Evolutionary conservation across 1,140 invertebrate species (phyloP), one percentile per base, ranked within the genome.

Genomic region (Pissodes strobi): DNA sequence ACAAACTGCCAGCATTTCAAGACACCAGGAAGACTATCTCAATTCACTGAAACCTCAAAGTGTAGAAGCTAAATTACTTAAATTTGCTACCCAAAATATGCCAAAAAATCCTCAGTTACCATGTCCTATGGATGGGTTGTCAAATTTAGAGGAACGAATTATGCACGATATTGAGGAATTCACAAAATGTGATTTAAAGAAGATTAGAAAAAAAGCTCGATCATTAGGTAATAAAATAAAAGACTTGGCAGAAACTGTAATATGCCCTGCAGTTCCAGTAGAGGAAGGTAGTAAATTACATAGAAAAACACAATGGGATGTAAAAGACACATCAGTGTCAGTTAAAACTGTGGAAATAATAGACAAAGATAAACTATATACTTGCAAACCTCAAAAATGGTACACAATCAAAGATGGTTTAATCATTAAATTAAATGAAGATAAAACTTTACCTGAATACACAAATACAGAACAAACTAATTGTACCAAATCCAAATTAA

Each of bases 371-470:
- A 64, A 70, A 64, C 49, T 64, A 18, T 72, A 75, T 49, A 69
- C 65, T 12, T 79, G 77, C 59, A 63, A 68, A 39, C 52, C 69
- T 9, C 51, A 76, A 68, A 70, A 71, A 19, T 72, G 70, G 56
- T 79, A 78, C 55, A 79, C 77, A n/a, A 75, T 79, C n/a, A 73
- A 67, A 69, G 64, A 79, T 66, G 73, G 72, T 23, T 65, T 72
- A 71, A 79, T 80, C 37, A 61, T 79, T 39, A 70, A 75, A 68
- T 57, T 74, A 34, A 67, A 59, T 49, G 23, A 58, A 18, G 4
- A 59, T 27, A 52, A 30, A 55, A 37, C 3, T 17, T 18, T 23
- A 55, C n/a, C 12, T 2, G 15, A 53, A 52, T 55, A 10, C 59
- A 22, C 60, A 68, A 46, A 69, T 67, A 45, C 68, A 25, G n/a